These are phyloP conservation scores for Fistularia tabacaria DNA, from an alignment of 2,797 vertebrate genomes.

Conservation along the genomic window DNA sequence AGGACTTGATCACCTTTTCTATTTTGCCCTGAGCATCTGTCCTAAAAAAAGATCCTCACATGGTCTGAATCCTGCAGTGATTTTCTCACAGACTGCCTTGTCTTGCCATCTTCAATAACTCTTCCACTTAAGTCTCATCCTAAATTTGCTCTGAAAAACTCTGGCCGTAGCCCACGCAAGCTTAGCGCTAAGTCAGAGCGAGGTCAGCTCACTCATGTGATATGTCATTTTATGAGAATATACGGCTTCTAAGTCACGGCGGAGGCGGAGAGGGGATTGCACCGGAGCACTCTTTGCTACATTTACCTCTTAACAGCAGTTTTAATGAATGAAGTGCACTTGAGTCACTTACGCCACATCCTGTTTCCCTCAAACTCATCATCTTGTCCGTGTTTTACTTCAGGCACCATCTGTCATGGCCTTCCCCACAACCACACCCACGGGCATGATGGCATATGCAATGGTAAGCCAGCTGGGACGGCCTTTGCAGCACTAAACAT, in stretches of 20 bases:
- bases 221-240: too few species aligned
- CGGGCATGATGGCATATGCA: constrained; percentile 91
- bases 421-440: constrained; percentile 92
- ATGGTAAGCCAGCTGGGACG: constrained; percentile 74
- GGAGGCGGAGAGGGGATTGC: too few species aligned
- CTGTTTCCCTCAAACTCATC: constrained; percentile 43
- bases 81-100: constrained; percentile 3
- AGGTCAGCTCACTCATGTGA: constrained; percentile 6
- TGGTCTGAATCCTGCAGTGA: background rate
- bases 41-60: background rate
- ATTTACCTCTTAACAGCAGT: constrained; percentile 1
- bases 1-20: background rate
- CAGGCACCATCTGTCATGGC: constrained; percentile 94
- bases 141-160: constrained; percentile 11
- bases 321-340: too few species aligned
- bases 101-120: background rate
- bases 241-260: too few species aligned
- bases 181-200: constrained; percentile 1
- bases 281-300: background rate
- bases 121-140: constrained; percentile 13
- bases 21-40: background rate
- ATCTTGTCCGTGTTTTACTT: constrained; percentile 55
- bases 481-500: constrained; percentile 1
- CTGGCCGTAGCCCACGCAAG: background rate
- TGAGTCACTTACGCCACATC: background rate